Percentiles rank a stretch among this genome's conserved stretches.
phyloP scores from a whole-genome alignment of 1,140 invertebrate genomes.

The Camponotus vicinus region DNA sequence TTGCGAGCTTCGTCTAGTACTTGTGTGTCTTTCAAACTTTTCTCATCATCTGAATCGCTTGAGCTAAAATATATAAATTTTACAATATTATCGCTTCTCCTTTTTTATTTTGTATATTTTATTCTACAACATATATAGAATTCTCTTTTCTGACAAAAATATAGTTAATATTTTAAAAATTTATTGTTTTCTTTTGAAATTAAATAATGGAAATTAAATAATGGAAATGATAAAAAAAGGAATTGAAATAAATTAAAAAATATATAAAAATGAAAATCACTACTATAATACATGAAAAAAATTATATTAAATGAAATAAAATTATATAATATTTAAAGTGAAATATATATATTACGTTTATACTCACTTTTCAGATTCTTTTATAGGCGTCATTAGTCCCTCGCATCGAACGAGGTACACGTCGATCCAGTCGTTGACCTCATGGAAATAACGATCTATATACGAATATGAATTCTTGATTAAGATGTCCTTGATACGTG shows the following conservation, averaged over 20 bases:
- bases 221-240: neutral
- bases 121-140: too few relatives aligned
- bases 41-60: too few relatives aligned
- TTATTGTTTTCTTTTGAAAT: neutral
- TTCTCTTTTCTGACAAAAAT: neutral
- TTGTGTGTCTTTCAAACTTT: too few relatives aligned
- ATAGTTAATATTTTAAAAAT: neutral
- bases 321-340: neutral
- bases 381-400: neutral
- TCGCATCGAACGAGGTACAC: neutral
- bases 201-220: neutral
- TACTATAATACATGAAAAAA: neutral
- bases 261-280: neutral
- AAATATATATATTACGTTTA: neutral
- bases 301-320: neutral
- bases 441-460: neutral
- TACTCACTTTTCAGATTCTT: slow-evolving; percentile 13
- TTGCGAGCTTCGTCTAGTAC: too few relatives aligned
- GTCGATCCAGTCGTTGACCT: slow-evolving; percentile 3
- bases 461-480: neutral
- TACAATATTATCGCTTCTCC: too few relatives aligned
- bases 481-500: neutral
- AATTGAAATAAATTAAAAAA: slow-evolving; percentile 2
- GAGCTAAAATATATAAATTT: too few relatives aligned
- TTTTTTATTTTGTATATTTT: too few relatives aligned